These are phyloP conservation scores for Carollia perspicillata DNA, from an alignment of 2,113 vertebrate species.

Conservation along the genomic window DNA sequence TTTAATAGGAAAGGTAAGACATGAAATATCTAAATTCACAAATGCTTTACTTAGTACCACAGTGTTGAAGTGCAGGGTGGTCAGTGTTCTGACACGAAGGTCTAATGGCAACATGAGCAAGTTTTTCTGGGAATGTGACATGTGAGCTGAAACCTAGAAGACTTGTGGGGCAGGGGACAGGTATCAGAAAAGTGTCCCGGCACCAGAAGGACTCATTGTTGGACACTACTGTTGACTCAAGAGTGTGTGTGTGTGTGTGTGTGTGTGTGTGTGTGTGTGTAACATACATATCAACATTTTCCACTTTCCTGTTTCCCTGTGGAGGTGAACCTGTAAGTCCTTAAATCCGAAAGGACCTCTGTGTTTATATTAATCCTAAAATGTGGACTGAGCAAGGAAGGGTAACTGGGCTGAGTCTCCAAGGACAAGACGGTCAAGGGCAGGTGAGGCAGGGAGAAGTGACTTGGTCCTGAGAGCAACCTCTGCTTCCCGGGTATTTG, in stretches of 20 bases:
- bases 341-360: neutral
- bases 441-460: neutral
- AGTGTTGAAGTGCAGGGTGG: neutral
- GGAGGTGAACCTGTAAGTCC: neutral
- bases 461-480: neutral
- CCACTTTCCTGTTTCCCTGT: neutral
- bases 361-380: neutral
- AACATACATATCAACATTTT: neutral
- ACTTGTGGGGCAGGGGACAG: neutral
- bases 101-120: neutral
- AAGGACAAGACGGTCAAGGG: neutral
- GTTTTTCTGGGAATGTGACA: neutral
- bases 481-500: neutral
- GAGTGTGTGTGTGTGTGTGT: neutral
- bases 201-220: neutral
- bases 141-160: neutral
- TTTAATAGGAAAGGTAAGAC: neutral
- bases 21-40: neutral
- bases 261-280: neutral
- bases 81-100: neutral
- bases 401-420: neutral
- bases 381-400: neutral
- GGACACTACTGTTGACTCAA: neutral
- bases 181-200: neutral
- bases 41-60: neutral